Evolutionary conservation across 1,140 invertebrate species (phyloP), one percentile per base, ranked within the genome.

Genomic region (Eupristina koningsbergeri): DNA sequence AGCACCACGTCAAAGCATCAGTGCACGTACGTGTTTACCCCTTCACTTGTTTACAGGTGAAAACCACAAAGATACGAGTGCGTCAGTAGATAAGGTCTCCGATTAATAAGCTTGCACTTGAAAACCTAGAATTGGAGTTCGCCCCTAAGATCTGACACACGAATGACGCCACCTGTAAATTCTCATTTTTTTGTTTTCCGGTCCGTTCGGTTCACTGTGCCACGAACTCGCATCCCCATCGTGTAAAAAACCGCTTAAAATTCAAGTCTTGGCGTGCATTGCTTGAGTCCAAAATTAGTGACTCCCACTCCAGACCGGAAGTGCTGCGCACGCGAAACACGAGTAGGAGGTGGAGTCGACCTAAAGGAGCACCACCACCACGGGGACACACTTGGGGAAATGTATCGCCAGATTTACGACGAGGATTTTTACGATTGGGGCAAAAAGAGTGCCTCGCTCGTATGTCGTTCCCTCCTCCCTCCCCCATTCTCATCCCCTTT

Each of bases 371-470:
- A 67, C 31, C 19, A 69, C 2, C 6, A 67, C 29, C 19, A 17
- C n/a, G 31, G 11, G 75, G 47, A 78, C 58, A 78, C 61, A 64
- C 58, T 77, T 22, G 47, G 22, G 58, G 58, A 53, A 41, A 82
- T 67, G 77, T 77, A 77, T 77, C 73, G 73, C n/a, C 63, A 47
- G 81, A 78, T 83, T 83, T 83, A 83, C 73, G 81, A 34, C 50
- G 13, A 26, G 81, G 75, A 83, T 83, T 83, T 83, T 83, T 83
- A 83, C 73, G 75, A 83, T 83, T 75, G 75, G 53, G 22, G 71
- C 39, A 74, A 75, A 75, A 71, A 81, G 80, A 31, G 26, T 34
- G 80, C 47, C 39, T 31, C 73, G 73, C n/a, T 53, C 34, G 41
- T 26, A 17, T 50, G 64, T 69, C 41, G 47, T 50, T 71, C 17